Evolutionary conservation across 1,140 invertebrate species (phyloP), one percentile per base, ranked within the genome.

Genomic region (Drosophila tristis): DNA sequence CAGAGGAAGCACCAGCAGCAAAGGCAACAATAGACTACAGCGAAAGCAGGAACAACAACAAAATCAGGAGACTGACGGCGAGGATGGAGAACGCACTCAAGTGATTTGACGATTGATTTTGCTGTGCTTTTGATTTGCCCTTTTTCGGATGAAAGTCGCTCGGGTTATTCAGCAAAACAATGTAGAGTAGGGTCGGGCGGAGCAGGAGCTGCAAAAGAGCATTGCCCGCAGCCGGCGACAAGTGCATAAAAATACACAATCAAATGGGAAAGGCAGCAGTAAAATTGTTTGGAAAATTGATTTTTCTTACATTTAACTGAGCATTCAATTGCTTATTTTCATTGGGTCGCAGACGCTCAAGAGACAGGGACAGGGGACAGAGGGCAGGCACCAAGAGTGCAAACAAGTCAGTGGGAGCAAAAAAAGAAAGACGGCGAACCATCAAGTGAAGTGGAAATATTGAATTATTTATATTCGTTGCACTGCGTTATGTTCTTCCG

Each of bases 231-330:
- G 84, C 84, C 80, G 84, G 85, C 84, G 84, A 84, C 85, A 89
- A 89, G 85, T 89, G 85, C 84, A 89, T 89, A 84, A 84, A 89
- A 90, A 68, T 57, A 74, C 75, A 79, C 76, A 84, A 67, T 64
- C 73, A 78, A 82, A 82, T 76, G 76, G 53, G 35, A 26, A 60
- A 63, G 61, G 56, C 68, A 72, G 80, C 68, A 71, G 84, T 90
- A 89, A 89, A 89, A 89, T 89, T 90, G 84, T 89, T 89, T 90
- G 84, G 84, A 84, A 89, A 89, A 89, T 89, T 89, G 84, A 89
- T 89, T 89, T 89, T 90, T 90, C 85, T 79, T 89, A 90, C 85
- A 89, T 89, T 89, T 84, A 89, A 90, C 85, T 87, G 85, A 89
- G 85, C 84, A 90, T 89, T 89, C 85, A 82, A 89, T 89, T 89